phyloP scores from a whole-genome alignment of 2,888 invertebrate genomes.

The Conchocele bisecta region DNA sequence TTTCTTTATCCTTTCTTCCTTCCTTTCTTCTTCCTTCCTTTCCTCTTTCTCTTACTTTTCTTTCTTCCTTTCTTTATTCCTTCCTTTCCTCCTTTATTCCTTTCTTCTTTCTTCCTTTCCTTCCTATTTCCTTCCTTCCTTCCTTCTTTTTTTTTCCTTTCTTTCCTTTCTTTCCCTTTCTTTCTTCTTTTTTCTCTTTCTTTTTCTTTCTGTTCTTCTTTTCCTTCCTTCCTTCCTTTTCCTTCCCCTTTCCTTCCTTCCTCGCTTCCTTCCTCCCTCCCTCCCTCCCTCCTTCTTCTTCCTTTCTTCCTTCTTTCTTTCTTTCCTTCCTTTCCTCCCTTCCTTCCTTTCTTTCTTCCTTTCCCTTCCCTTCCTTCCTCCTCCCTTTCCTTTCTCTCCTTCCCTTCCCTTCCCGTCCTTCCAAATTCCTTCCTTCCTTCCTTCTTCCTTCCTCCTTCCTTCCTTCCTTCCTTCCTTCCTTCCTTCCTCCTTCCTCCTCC shows the following conservation, averaged over 20 bases:
- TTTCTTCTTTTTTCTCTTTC: background rate
- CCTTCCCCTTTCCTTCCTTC: no score
- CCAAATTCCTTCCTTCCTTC: background rate
- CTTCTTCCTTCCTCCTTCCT: conserved; percentile 16
- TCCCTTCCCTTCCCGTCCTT: background rate
- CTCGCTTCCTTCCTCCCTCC: background rate
- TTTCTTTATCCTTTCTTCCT: background rate
- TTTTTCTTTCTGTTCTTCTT: background rate
- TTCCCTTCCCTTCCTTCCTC: background rate
- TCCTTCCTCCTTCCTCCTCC: conserved; percentile 5
- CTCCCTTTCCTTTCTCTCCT: background rate
- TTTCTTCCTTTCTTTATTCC: background rate
- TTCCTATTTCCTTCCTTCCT: background rate
- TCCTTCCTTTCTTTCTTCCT: no score
- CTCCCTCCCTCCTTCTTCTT: background rate
- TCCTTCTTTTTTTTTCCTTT: background rate
- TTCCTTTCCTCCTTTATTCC: background rate
- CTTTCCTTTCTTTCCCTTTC: background rate
- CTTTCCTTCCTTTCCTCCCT: no score
- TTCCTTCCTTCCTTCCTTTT: no score
- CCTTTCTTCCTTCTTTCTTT: background rate
- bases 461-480: conserved; percentile 20
- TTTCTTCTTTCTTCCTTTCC: background rate
- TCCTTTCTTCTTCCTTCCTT: background rate
- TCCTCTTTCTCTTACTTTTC: background rate